These are phyloP conservation scores for Brachylomia viminalis DNA, from an alignment of 2,888 invertebrate species.

Conservation along the genomic window DNA sequence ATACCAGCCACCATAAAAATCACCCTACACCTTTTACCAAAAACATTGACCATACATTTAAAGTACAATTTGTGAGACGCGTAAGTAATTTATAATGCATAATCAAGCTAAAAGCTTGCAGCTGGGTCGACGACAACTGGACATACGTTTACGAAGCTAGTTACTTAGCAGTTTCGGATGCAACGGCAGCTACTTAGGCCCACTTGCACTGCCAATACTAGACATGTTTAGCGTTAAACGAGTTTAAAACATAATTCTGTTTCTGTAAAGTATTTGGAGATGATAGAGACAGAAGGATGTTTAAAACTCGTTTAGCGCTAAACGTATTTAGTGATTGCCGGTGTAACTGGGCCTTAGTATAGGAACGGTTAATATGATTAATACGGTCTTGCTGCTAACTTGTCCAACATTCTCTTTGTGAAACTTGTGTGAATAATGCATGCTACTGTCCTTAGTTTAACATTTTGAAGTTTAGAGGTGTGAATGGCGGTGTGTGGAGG, in stretches of 20 bases:
- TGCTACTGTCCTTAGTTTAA: conserved; percentile 57
- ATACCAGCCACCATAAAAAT: conserved; percentile 12
- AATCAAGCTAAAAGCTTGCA: conserved; percentile 78
- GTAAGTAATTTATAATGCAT: conserved; percentile 72
- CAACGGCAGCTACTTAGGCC: conserved; percentile 59
- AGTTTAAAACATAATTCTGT: no score
- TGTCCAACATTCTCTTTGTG: conserved; percentile 65
- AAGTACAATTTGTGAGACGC: conserved; percentile 62
- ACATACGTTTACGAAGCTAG: conserved; percentile 66
- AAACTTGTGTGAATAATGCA: conserved; percentile 63
- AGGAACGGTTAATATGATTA: conserved; percentile 64
- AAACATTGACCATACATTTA: conserved; percentile 58
- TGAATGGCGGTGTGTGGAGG: conserved; percentile 19
- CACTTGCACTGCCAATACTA: no score
- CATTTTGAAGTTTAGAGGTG: conserved; percentile 53
- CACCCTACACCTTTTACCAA: conserved; percentile 1
- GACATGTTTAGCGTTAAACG: no score
- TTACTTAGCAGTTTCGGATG: conserved; percentile 64
- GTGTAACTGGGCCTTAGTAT: no score
- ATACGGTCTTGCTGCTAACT: conserved; percentile 54
- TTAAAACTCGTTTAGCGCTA: no score
- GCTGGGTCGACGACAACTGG: conserved; percentile 70
- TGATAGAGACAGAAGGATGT: no score
- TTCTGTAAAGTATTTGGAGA: no score
- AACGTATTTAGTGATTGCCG: no score